Percentiles rank a stretch among this genome's conserved stretches.
Conservation (phyloP, 35 echinoderm and acorn worm genomes). For the Heliocidaris erythrogramma region DNA sequence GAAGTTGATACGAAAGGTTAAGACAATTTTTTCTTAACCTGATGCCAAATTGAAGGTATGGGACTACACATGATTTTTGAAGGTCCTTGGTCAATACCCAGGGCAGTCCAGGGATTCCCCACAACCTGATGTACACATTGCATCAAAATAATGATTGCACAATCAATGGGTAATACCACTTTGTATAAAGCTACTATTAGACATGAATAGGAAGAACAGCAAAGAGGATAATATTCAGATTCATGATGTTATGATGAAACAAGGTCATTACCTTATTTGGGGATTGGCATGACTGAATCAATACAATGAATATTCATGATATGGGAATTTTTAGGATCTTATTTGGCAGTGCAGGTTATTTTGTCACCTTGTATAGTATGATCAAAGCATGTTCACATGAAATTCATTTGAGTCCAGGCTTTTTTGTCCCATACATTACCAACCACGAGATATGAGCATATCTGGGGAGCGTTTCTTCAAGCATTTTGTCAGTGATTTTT, state of each 20-base stretch:
- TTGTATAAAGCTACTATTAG: neutral
- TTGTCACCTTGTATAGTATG: too few relatives aligned
- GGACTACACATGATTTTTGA: neutral
- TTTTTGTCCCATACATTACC: too few relatives aligned
- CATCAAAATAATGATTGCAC: neutral
- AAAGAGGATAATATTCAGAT: neutral
- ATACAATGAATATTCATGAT: neutral
- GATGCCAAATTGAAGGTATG: neutral
- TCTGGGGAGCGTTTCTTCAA: too few relatives aligned
- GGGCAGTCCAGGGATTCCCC: neutral
- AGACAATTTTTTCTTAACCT: too few relatives aligned
- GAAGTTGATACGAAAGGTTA: too few relatives aligned
- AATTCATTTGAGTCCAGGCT: too few relatives aligned
- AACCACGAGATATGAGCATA: too few relatives aligned
- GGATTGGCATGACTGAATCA: neutral
- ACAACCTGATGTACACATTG: neutral
- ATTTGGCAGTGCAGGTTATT: too few relatives aligned
- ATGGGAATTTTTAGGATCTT: too few relatives aligned
- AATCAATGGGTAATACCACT: neutral
- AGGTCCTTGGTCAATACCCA: neutral
- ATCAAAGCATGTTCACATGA: too few relatives aligned
- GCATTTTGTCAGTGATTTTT: too few relatives aligned
- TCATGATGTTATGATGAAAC: neutral
- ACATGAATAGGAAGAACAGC: too few relatives aligned
- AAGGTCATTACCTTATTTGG: neutral